Conservation (phyloP, 2,888 invertebrate species). For the Furcula furcula region DNA sequence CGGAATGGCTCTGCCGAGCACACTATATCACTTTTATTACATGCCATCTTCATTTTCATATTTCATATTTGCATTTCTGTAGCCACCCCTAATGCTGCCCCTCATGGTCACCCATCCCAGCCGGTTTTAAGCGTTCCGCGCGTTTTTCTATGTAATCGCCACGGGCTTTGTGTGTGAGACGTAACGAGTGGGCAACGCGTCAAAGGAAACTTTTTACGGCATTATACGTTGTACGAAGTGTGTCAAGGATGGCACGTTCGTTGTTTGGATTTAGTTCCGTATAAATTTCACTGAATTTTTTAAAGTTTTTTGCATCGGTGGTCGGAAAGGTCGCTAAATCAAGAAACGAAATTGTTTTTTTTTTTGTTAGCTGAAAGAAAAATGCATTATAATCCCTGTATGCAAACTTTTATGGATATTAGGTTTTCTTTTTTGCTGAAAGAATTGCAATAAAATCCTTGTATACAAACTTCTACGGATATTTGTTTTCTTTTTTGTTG, state of each 20-base stretch:
- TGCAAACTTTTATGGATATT: too few relatives aligned
- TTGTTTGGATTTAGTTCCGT: constrained; percentile 30
- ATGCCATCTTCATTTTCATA: constrained; percentile 86
- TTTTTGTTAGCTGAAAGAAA: too few relatives aligned
- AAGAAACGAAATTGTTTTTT: too few relatives aligned
- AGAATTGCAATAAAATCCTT: too few relatives aligned
- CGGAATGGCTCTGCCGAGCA: constrained; percentile 89
- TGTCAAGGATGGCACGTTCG: constrained; percentile 8
- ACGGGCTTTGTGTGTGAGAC: constrained; percentile 58
- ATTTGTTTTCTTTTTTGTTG: too few relatives aligned
- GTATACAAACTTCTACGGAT: too few relatives aligned
- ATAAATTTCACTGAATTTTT: too few relatives aligned
- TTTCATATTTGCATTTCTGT: constrained; percentile 82
- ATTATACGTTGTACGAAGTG: constrained; percentile 25
- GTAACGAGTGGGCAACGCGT: constrained; percentile 50
- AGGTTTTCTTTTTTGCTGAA: too few relatives aligned
- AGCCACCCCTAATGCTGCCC: constrained; percentile 32
- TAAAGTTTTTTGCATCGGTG: too few relatives aligned
- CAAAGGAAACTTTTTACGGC: constrained; percentile 55
- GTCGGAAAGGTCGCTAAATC: too few relatives aligned
- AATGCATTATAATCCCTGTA: too few relatives aligned
- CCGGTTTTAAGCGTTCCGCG: constrained; percentile 69
- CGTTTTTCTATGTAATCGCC: constrained; percentile 75
- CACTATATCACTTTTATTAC: constrained; percentile 91
- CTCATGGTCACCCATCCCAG: constrained; percentile 23